phyloP scores from a whole-genome alignment of 2,113 vertebrate genomes.

The Numida meleagris region DNA sequence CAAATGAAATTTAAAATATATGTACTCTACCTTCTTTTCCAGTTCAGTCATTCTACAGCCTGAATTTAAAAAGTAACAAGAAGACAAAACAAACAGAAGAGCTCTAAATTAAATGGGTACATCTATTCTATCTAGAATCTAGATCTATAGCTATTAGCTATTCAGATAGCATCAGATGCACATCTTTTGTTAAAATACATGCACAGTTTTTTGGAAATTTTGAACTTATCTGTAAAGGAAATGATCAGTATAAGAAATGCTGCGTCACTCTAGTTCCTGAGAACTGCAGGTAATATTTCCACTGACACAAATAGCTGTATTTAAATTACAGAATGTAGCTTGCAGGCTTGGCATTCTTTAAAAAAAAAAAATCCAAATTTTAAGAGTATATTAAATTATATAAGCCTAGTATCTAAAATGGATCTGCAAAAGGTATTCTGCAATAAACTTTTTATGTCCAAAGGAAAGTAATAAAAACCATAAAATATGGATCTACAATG shows the following conservation, averaged over 20 bases:
- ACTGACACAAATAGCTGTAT: not conserved
- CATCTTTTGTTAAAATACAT: not conserved
- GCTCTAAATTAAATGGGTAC: not conserved
- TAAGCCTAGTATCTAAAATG: not conserved
- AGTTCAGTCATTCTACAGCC: not conserved
- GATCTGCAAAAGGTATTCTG: not conserved
- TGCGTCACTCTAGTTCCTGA: not conserved
- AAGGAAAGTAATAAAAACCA: not conserved
- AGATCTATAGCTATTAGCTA: not conserved
- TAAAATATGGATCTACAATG: not conserved
- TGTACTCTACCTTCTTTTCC: not conserved
- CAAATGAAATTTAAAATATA: not conserved
- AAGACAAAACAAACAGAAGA: not conserved
- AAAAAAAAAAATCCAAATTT: not conserved
- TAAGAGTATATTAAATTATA: not conserved
- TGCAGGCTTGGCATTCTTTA: not conserved
- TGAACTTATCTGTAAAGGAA: not conserved
- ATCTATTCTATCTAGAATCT: not conserved
- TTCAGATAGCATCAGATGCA: not conserved
- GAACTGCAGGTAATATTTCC: not conserved
- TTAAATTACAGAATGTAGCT: not conserved
- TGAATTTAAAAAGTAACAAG: not conserved
- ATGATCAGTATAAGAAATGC: constrained; percentile 15
- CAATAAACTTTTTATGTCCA: not conserved
- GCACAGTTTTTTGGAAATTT: constrained; percentile 17